Evolutionary conservation across 2,797 vertebrate species (phyloP).

Genomic region (Peromyscus attwateri): DNA sequence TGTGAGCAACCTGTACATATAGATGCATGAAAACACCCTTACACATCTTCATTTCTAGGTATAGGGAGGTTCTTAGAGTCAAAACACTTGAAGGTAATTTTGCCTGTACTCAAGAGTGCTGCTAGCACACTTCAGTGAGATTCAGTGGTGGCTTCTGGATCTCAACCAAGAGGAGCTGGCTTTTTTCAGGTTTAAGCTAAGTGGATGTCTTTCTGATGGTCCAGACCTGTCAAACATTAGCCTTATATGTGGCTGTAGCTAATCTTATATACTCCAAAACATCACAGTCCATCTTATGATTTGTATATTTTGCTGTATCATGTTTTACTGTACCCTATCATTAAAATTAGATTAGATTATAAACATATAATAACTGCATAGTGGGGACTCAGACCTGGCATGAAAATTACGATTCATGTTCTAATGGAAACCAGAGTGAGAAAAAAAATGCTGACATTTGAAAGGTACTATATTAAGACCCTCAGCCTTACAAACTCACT

Average conservation of each 20-base stretch:
- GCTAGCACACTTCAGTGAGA: not conserved
- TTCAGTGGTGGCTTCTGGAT: not conserved
- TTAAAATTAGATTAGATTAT: not conserved
- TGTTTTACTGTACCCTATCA: not conserved
- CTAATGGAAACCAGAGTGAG: not conserved
- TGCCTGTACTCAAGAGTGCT: not conserved
- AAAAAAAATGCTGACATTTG: not conserved
- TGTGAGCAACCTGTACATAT: not conserved
- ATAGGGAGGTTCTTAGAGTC: not conserved
- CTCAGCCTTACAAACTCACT: not conserved
- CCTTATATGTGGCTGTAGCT: not conserved
- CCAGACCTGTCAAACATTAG: not conserved
- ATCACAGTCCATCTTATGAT: not conserved
- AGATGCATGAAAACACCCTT: not conserved
- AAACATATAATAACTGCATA: not conserved
- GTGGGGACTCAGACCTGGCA: not conserved
- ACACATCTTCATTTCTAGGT: not conserved
- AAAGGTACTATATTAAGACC: not conserved
- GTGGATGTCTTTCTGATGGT: not conserved
- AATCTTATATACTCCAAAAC: conserved; percentile 9
- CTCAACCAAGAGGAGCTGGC: not conserved
- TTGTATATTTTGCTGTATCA: not conserved
- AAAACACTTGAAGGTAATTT: not conserved
- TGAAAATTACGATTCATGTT: not conserved
- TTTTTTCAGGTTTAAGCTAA: not conserved